Evolutionary conservation across 2,888 invertebrate species (phyloP).

Genomic region (Leptopilina drosophilae): DNA sequence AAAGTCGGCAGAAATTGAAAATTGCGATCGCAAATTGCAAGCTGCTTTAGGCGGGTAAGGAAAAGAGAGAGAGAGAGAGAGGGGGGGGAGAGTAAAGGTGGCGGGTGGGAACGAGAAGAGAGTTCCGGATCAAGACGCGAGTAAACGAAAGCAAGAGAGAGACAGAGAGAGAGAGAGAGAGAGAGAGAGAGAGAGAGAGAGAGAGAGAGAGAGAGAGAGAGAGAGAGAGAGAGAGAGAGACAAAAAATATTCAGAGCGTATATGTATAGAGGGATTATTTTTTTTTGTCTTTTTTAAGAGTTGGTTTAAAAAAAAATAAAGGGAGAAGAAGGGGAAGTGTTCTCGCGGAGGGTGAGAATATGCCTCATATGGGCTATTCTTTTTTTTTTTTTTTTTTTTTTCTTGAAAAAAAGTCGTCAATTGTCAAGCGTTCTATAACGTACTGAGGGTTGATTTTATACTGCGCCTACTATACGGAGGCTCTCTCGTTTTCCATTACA

Average conservation of each 20-base stretch:
- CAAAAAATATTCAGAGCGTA: conserved; percentile 47
- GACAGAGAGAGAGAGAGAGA: conserved; percentile 5
- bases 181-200: neutral
- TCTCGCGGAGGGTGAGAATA: conserved; percentile 66
- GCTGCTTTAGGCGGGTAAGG: conserved; percentile 73
- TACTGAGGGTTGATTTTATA: conserved; percentile 71
- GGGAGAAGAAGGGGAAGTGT: conserved; percentile 28
- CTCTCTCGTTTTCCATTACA: conserved; percentile 61
- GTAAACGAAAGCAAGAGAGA: conserved; percentile 29
- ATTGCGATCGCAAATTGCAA: conserved; percentile 77
- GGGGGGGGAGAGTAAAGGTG: too few relatives aligned
- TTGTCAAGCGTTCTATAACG: conserved; percentile 72
- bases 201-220: conserved; percentile 38
- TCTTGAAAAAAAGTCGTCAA: conserved; percentile 71
- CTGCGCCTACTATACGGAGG: conserved; percentile 50
- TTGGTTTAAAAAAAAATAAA: conserved; percentile 39
- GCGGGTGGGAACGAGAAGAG: conserved; percentile 22
- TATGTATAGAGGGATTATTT: conserved; percentile 72
- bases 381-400: conserved; percentile 46
- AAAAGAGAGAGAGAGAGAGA: conserved; percentile 28
- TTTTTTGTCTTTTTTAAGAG: conserved; percentile 67
- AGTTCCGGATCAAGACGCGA: conserved; percentile 45
- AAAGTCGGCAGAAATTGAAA: conserved; percentile 77
- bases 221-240: conserved; percentile 23
- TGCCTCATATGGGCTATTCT: conserved; percentile 72